phyloP scores from a whole-genome alignment of 2,797 vertebrate species.

The Pagetopsis macropterus region DNA sequence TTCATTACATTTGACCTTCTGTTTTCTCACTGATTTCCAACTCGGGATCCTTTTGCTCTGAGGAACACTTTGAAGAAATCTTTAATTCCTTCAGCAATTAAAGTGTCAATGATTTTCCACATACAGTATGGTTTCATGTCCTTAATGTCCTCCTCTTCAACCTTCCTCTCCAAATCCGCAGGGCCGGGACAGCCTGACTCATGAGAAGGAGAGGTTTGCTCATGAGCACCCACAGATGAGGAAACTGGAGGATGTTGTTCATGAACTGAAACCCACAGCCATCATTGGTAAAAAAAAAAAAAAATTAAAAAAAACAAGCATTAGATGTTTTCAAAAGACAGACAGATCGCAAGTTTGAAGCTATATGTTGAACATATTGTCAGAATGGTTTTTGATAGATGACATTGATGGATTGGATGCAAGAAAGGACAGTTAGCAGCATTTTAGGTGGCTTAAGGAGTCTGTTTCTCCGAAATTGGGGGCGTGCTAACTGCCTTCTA shows the following conservation, averaged over 20 bases:
- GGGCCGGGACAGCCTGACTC: slow-evolving; percentile 91
- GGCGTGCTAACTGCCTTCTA: too few species aligned
- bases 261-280: slow-evolving; percentile 90
- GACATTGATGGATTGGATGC: not conserved
- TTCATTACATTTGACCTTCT: not conserved
- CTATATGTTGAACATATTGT: not conserved
- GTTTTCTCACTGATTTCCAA: slow-evolving; percentile 13
- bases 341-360: not conserved
- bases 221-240: slow-evolving; percentile 91
- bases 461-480: too few species aligned
- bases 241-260: slow-evolving; percentile 89
- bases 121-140: slow-evolving; percentile 4
- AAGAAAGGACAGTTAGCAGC: not conserved
- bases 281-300: slow-evolving; percentile 88
- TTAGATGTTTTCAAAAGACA: not conserved
- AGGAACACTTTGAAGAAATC: not conserved
- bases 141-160: slow-evolving; percentile 20
- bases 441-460: not conserved
- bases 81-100: not conserved
- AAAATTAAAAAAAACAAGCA: not conserved
- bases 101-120: not conserved
- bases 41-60: not conserved
- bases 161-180: slow-evolving; percentile 55
- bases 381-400: not conserved
- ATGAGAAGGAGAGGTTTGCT: slow-evolving; percentile 92